phyloP scores from a whole-genome alignment of 2,113 vertebrate genomes.

The Solenodon paradoxus region DNA sequence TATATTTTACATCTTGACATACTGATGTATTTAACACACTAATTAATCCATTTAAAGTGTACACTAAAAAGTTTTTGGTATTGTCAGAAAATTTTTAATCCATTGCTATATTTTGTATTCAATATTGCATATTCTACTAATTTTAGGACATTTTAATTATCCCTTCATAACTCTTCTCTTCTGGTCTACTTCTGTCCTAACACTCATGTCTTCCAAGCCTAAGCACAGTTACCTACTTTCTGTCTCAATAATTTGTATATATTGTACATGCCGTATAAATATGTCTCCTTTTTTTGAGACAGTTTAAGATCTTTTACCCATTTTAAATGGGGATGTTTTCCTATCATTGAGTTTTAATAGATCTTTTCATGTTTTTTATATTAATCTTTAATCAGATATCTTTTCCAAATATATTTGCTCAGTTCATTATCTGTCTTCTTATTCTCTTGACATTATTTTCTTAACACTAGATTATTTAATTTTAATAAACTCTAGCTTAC shows the following conservation, averaged over 20 bases:
- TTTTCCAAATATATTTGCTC: too few relatives aligned
- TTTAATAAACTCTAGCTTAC: too few relatives aligned
- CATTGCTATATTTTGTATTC: not conserved
- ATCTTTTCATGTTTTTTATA: too few relatives aligned
- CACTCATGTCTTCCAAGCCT: not conserved
- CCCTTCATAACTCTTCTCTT: not conserved
- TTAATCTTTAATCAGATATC: too few relatives aligned
- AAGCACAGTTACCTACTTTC: not conserved
- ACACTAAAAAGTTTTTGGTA: not conserved
- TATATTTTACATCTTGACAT: not conserved
- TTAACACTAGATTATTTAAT: too few relatives aligned
- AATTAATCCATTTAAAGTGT: not conserved
- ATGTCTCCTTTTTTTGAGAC: not conserved
- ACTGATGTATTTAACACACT: not conserved
- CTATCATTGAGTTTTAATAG: too few relatives aligned
- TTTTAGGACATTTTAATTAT: not conserved
- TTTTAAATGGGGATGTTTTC: too few relatives aligned
- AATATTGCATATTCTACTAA: not conserved
- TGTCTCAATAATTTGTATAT: not conserved
- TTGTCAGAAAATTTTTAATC: not conserved
- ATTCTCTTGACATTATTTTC: too few relatives aligned
- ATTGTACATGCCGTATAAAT: not conserved
- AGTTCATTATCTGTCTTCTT: too few relatives aligned
- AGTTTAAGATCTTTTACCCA: too few relatives aligned
- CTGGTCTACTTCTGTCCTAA: not conserved